Percentiles rank a stretch among this genome's conserved stretches.
Conservation (phyloP, 1,140 invertebrate species). For the Streblospio benedicti region DNA sequence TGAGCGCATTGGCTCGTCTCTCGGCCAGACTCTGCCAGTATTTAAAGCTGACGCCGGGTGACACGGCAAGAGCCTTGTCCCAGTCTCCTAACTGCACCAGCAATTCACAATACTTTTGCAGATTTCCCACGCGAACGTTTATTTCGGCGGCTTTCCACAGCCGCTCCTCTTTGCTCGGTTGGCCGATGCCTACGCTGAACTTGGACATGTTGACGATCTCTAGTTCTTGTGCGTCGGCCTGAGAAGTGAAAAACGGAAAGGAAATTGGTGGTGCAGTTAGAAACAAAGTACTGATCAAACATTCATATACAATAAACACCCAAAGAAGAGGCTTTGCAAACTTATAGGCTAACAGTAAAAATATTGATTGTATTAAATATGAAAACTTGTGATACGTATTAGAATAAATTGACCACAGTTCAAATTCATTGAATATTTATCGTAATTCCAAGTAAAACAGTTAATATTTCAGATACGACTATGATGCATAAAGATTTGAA, state of each 20-base stretch:
- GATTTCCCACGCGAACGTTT: conserved; percentile 45
- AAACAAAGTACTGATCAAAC: no score
- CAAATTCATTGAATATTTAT: no score
- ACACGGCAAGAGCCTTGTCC: conserved; percentile 47
- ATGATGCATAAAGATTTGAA: no score
- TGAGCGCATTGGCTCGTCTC: conserved; percentile 38
- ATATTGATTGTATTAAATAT: no score
- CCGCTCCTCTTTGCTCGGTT: conserved; percentile 33
- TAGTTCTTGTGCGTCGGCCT: conserved; percentile 46
- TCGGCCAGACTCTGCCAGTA: conserved; percentile 48
- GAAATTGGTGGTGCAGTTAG: background rate
- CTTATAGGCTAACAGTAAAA: no score
- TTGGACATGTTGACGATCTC: conserved; percentile 43
- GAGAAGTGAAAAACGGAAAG: conserved; percentile 5
- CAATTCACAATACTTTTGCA: conserved; percentile 50
- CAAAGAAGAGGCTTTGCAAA: no score
- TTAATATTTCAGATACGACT: no score
- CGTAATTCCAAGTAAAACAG: no score
- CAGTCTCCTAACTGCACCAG: conserved; percentile 48
- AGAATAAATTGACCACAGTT: no score
- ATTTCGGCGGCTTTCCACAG: conserved; percentile 39
- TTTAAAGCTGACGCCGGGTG: conserved; percentile 47
- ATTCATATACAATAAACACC: no score
- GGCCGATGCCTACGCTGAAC: conserved; percentile 37
- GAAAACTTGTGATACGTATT: no score